A percentile compares a stretch with the other conserved stretches of the same genome.
These are phyloP conservation scores for Mythimna pallens DNA, from an alignment of 2,888 invertebrate species.

Conservation along the genomic window DNA sequence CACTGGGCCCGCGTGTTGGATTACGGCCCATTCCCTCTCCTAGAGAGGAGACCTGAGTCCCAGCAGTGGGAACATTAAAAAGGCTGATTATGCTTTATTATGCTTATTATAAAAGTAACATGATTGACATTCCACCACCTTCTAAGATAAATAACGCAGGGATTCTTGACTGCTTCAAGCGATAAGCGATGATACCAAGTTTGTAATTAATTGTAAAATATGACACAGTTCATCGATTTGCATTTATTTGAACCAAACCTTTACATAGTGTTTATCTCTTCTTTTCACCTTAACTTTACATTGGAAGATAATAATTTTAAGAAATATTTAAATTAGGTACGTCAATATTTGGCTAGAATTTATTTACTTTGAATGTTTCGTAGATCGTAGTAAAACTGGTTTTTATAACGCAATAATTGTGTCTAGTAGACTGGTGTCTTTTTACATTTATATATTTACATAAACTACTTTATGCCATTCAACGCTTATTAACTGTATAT, in stretches of 20 bases:
- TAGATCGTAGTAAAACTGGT: constrained; percentile 13
- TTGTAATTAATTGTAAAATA: not conserved
- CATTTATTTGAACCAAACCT: not conserved
- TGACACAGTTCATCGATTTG: not conserved
- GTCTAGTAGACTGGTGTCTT: not conserved
- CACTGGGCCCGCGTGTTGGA: too few species aligned
- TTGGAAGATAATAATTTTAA: not conserved
- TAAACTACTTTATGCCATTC: not conserved
- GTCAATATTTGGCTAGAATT: constrained; percentile 8
- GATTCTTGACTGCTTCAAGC: too few species aligned
- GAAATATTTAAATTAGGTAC: not conserved
- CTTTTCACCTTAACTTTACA: not conserved
- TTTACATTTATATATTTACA: not conserved
- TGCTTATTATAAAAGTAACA: too few species aligned
- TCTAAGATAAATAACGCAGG: too few species aligned
- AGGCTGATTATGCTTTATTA: too few species aligned
- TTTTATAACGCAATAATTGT: not conserved
- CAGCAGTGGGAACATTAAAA: too few species aligned
- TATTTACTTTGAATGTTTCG: not conserved
- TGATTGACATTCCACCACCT: too few species aligned
- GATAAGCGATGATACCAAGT: too few species aligned
- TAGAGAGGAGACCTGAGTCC: too few species aligned
- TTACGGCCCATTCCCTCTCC: too few species aligned
- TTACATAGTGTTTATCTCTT: not conserved
- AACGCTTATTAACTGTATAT: not conserved